phyloP scores from a whole-genome alignment of 2,888 invertebrate genomes.

The Melanophora roralis region DNA sequence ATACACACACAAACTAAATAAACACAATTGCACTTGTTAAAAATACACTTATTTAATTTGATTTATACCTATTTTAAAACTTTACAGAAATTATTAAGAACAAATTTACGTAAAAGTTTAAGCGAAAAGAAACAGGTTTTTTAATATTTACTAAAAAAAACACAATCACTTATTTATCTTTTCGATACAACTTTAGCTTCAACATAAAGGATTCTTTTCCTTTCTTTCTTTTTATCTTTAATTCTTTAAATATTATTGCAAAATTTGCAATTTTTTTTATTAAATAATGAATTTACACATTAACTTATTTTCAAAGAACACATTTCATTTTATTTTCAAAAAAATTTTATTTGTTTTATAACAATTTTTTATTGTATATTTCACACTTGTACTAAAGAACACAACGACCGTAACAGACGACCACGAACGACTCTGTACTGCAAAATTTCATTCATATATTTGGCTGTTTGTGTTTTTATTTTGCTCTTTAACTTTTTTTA shows the following conservation, averaged over 20 bases:
- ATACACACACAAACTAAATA: neutral
- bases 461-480: neutral
- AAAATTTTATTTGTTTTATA: slow-evolving; percentile 40
- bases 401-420: slow-evolving; percentile 54
- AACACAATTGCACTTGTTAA: slow-evolving; percentile 21
- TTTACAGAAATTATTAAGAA: neutral
- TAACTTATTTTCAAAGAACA: neutral
- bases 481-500: slow-evolving; percentile 8
- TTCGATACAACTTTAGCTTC: too few species aligned
- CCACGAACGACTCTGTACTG: slow-evolving; percentile 25
- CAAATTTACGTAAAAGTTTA: neutral
- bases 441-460: slow-evolving; percentile 56
- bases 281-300: too few species aligned
- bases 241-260: too few species aligned
- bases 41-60: neutral
- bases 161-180: too few species aligned
- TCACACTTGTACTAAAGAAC: neutral
- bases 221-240: too few species aligned
- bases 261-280: too few species aligned
- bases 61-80: neutral
- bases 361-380: slow-evolving; percentile 27
- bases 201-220: too few species aligned
- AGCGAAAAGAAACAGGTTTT: neutral
- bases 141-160: too few species aligned
- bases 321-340: slow-evolving; percentile 2